phyloP scores from a whole-genome alignment of 2,797 vertebrate genomes.

The Acanthopagrus latus region DNA sequence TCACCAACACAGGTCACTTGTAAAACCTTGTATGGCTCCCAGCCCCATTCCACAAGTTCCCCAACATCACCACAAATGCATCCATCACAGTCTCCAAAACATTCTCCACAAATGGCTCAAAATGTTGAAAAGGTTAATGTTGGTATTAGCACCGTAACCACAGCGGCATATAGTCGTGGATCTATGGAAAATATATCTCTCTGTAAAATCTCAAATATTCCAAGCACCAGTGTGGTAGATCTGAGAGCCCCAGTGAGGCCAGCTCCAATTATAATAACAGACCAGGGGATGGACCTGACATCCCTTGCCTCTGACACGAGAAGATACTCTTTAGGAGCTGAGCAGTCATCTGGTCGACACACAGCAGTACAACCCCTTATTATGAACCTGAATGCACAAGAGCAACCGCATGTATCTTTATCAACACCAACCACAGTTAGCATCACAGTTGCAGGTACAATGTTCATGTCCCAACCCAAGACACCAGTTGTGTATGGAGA shows the following conservation, averaged over 20 bases:
- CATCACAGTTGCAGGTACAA: slow-evolving; percentile 92
- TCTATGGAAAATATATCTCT: slow-evolving; percentile 93
- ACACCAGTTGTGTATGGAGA: slow-evolving; percentile 95
- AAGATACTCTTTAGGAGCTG: slow-evolving; percentile 92
- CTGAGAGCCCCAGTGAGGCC: slow-evolving; percentile 92
- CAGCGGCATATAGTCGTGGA: slow-evolving; percentile 88
- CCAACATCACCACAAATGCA: slow-evolving; percentile 85
- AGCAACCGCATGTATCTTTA: slow-evolving; percentile 91
- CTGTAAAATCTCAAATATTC: slow-evolving; percentile 92
- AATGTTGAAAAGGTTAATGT: slow-evolving; percentile 85
- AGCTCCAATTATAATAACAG: slow-evolving; percentile 97
- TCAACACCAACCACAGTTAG: slow-evolving; percentile 91
- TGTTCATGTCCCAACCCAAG: slow-evolving; percentile 93
- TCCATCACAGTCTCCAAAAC: slow-evolving; percentile 82
- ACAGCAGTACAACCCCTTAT: slow-evolving; percentile 95
- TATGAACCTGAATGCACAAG: slow-evolving; percentile 97
- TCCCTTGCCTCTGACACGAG: slow-evolving; percentile 94
- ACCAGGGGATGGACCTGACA: slow-evolving; percentile 98
- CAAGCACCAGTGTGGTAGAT: slow-evolving; percentile 90
- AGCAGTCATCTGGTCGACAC: slow-evolving; percentile 90
- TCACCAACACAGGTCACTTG: slow-evolving; percentile 90
- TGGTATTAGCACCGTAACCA: slow-evolving; percentile 78
- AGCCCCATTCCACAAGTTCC: slow-evolving; percentile 82
- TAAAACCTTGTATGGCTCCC: slow-evolving; percentile 87
- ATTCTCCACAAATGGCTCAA: slow-evolving; percentile 83